phyloP scores from a whole-genome alignment of 2,797 vertebrate genomes.

The Macroramphosus scolopax region DNA sequence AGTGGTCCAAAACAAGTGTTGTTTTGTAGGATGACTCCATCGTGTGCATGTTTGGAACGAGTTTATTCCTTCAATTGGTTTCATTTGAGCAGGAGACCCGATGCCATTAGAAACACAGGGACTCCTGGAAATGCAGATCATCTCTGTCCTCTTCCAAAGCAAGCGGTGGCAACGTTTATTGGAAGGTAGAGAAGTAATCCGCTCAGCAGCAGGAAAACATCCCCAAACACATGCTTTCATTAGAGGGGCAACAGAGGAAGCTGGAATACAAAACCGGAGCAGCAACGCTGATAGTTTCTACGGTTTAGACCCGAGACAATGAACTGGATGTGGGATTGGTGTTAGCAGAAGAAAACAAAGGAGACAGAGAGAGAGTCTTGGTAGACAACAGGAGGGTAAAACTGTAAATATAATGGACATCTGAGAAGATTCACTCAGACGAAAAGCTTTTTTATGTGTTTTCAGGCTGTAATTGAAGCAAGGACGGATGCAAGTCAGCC shows the following conservation, averaged over 20 bases:
- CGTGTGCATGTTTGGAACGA: conserved; percentile 40
- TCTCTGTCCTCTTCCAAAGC: conserved; percentile 30
- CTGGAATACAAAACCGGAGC: no score
- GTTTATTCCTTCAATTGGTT: conserved; percentile 57
- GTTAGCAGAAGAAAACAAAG: conserved; percentile 1
- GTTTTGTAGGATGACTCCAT: conserved; percentile 35
- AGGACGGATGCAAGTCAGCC: no score
- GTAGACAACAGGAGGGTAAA: no score
- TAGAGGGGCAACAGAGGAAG: no score
- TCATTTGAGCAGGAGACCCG: conserved; percentile 38
- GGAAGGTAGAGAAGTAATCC: conserved; percentile 29
- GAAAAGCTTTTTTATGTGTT: no score
- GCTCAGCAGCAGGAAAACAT: conserved; percentile 37
- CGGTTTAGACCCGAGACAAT: no score
- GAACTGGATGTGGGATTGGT: conserved; percentile 2
- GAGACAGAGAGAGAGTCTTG: background rate
- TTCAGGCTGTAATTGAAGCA: no score
- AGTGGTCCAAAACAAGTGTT: conserved; percentile 34
- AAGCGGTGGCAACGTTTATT: conserved; percentile 25
- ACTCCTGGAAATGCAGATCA: conserved; percentile 17
- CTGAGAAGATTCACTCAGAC: no score
- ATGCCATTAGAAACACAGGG: conserved; percentile 36
- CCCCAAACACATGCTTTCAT: conserved; percentile 38
- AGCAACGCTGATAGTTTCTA: no score
- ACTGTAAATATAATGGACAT: no score